Percentiles rank a stretch among this genome's conserved stretches.
Conservation (phyloP, 2,888 invertebrate species). For the Sphaeridia pumilis region DNA sequence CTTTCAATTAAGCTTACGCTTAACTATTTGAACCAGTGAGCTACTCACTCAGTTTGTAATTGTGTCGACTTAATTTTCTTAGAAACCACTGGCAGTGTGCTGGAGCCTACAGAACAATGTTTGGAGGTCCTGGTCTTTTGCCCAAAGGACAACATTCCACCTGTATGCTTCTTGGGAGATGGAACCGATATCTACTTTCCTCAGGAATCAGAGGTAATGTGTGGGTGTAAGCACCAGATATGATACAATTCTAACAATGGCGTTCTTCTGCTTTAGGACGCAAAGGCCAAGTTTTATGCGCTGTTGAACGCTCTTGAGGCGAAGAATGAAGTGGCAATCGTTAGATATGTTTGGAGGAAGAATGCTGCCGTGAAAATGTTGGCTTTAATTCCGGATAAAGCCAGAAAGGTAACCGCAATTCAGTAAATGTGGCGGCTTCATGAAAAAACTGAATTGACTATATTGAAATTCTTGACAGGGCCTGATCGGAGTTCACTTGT, state of each 20-base stretch:
- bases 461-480: conserved; percentile 26
- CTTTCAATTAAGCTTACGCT: not conserved
- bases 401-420: conserved; percentile 23
- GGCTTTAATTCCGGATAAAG: conserved; percentile 22
- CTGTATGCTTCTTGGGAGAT: conserved; percentile 21
- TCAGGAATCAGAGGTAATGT: too few relatives aligned
- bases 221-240: too few relatives aligned
- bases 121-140: conserved; percentile 30
- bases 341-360: conserved; percentile 22
- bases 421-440: too few relatives aligned
- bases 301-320: conserved; percentile 22
- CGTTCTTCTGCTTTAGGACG: conserved; percentile 16
- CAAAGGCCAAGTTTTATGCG: conserved; percentile 24
- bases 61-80: too few relatives aligned
- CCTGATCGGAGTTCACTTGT: conserved; percentile 22
- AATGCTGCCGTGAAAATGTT: conserved; percentile 16
- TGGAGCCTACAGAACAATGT: too few relatives aligned
- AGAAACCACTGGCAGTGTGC: too few relatives aligned
- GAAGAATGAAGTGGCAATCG: conserved; percentile 24
- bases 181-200: conserved; percentile 23
- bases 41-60: too few relatives aligned
- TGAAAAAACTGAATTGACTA: too few relatives aligned
- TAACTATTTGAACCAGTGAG: not conserved
- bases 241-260: not conserved
- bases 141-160: conserved; percentile 22